A percentile compares a stretch with the other conserved stretches of the same genome.
These are phyloP conservation scores for Peromyscus leucopus DNA, from an alignment of 2,113 vertebrate genomes.

Conservation along the genomic window DNA sequence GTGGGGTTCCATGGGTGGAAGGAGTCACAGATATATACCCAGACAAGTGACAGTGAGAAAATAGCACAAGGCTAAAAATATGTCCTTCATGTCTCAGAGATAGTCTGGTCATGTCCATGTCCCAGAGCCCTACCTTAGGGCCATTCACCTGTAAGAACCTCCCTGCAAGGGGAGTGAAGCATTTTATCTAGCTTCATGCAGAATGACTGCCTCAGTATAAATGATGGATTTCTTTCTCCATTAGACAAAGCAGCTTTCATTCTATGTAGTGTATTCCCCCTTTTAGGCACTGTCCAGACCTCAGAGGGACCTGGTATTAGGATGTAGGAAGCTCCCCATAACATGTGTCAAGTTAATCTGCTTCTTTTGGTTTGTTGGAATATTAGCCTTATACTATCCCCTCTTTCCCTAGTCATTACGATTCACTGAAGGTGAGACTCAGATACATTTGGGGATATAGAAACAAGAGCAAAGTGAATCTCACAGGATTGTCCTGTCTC, in stretches of 20 bases:
- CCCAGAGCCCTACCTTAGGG: background rate
- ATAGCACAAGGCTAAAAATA: background rate
- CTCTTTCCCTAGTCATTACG: background rate
- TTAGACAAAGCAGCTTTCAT: background rate
- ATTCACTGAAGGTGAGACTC: background rate
- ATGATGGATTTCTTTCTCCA: background rate
- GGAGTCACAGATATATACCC: background rate
- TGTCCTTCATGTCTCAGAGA: background rate
- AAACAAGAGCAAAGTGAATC: background rate
- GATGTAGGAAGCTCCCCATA: rapidly evolving
- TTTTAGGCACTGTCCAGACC: background rate
- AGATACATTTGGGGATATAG: background rate
- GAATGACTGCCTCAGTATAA: background rate
- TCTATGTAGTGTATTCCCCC: background rate
- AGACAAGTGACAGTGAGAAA: background rate
- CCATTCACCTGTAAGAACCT: background rate
- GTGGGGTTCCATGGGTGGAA: background rate
- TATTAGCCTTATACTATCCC: background rate
- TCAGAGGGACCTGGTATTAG: background rate
- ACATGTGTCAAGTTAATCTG: background rate
- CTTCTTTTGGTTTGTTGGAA: background rate
- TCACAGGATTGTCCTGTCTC: background rate
- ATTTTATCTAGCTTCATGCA: background rate
- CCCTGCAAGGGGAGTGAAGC: background rate
- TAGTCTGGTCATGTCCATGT: background rate